phyloP scores from a whole-genome alignment of 35 echinoderm and acorn worm genomes.

The Heliocidaris tuberculata region DNA sequence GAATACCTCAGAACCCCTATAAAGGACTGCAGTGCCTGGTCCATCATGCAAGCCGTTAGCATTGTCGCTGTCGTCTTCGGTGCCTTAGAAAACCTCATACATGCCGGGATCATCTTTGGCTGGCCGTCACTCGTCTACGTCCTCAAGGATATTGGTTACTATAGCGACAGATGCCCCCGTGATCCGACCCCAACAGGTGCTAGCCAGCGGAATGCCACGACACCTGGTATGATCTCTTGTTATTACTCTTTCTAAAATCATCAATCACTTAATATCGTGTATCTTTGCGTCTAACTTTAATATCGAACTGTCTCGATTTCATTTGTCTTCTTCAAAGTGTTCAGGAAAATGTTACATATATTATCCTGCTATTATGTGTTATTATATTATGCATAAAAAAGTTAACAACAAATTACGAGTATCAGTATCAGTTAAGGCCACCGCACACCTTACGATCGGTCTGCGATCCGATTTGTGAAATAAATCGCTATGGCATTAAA shows the following conservation, averaged over 20 bases:
- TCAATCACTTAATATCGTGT: neutral
- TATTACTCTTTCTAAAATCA: neutral
- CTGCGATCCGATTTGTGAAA: no score
- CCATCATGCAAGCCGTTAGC: neutral
- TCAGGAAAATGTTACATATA: no score
- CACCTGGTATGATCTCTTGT: neutral
- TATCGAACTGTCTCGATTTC: no score
- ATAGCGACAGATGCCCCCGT: neutral
- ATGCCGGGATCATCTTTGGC: constrained; percentile 36
- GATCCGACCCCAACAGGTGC: neutral
- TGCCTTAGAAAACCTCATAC: constrained; percentile 25
- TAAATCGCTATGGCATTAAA: no score
- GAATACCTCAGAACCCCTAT: no score
- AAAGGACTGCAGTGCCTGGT: neutral
- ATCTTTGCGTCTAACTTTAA: no score
- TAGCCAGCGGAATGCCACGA: neutral
- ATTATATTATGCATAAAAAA: no score
- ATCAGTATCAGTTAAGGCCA: no score
- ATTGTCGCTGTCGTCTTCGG: neutral
- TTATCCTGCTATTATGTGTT: no score
- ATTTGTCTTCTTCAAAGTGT: no score
- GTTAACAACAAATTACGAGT: no score
- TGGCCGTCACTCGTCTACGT: constrained; percentile 41
- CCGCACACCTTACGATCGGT: no score
- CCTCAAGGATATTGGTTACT: constrained; percentile 44